phyloP scores from a whole-genome alignment of 1,140 invertebrate genomes.

The Mactra quadrangularis region DNA sequence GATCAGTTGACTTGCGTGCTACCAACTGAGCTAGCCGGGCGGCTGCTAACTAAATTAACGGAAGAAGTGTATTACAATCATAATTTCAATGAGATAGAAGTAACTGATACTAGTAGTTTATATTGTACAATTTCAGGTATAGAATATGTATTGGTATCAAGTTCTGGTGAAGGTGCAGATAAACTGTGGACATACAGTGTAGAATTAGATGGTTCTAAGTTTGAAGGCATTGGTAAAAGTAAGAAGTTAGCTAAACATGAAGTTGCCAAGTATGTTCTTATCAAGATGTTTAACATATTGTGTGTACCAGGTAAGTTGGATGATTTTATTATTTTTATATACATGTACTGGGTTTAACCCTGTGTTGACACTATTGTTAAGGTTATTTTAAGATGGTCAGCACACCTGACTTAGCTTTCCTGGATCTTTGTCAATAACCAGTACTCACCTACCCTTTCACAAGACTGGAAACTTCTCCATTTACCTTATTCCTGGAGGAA shows the following conservation, averaged over 20 bases:
- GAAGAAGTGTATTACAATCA: too few species aligned
- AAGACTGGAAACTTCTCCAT: too few species aligned
- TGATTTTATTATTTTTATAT: background rate
- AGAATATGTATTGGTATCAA: constrained; percentile 89
- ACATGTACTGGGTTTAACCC: background rate
- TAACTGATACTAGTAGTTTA: too few species aligned
- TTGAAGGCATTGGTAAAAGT: constrained; percentile 92
- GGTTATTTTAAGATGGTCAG: too few species aligned
- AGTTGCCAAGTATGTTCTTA: constrained; percentile 91
- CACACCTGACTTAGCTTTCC: too few species aligned
- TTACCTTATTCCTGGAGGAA: too few species aligned
- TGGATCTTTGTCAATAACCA: too few species aligned
- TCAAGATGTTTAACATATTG: constrained; percentile 86
- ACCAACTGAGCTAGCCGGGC: too few species aligned
- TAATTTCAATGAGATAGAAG: too few species aligned
- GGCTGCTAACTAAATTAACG: too few species aligned
- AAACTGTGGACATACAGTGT: constrained; percentile 91
- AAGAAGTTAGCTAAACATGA: constrained; percentile 94
- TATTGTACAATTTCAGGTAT: constrained; percentile 83
- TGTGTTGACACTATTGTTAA: background rate
- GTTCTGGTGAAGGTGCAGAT: constrained; percentile 88
- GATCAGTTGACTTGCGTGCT: too few species aligned
- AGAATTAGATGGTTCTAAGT: constrained; percentile 90
- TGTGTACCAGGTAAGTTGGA: constrained; percentile 69
- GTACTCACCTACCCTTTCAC: too few species aligned